Conservation (phyloP, 2,888 invertebrate genomes). For the Lasioglossum pauxillum region DNA sequence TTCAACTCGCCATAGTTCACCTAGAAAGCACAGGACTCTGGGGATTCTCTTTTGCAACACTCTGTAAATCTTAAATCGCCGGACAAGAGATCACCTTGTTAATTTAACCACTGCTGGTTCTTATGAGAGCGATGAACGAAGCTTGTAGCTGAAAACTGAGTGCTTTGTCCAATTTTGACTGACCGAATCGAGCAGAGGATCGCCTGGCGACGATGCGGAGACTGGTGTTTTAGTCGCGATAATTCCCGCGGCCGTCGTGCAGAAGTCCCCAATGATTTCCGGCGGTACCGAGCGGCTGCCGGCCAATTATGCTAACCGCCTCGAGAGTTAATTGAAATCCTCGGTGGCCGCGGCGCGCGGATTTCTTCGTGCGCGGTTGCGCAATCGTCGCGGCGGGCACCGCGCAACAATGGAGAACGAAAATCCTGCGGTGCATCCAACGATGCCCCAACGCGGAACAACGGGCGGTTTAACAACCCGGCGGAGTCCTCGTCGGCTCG, state of each 20-base stretch:
- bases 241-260: constrained; percentile 11
- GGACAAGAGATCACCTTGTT: too few species aligned
- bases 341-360: constrained; percentile 31
- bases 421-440: constrained; percentile 35
- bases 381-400: constrained; percentile 33
- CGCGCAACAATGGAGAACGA: constrained; percentile 50
- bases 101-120: too few species aligned
- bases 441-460: constrained; percentile 50
- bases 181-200: background rate
- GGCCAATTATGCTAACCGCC: constrained; percentile 60
- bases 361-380: constrained; percentile 59
- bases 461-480: constrained; percentile 46
- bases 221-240: constrained; percentile 8
- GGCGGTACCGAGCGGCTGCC: constrained; percentile 21
- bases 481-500: constrained; percentile 17
- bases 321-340: constrained; percentile 63
- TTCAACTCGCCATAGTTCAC: background rate
- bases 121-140: background rate
- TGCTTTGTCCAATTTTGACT: background rate
- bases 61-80: too few species aligned
- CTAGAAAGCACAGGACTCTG: background rate
- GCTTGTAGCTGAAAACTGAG: background rate
- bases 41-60: too few species aligned
- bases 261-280: constrained; percentile 44
- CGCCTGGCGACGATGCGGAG: constrained; percentile 1